These are phyloP conservation scores for Trichoplusia ni DNA, from an alignment of 1,140 invertebrate genomes.

Conservation along the genomic window DNA sequence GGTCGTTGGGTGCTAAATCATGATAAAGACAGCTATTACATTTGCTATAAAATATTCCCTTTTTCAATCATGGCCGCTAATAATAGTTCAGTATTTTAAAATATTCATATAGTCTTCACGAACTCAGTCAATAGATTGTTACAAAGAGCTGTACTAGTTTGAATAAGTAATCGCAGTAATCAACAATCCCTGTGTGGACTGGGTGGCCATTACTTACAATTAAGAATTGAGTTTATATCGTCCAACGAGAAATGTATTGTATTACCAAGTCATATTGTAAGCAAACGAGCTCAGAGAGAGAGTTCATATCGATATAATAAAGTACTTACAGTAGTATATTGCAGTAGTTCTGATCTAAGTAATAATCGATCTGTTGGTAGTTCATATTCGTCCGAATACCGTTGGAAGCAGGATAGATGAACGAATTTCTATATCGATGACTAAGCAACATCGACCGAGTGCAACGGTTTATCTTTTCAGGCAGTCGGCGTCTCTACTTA, in stretches of 20 bases:
- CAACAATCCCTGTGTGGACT: too few species aligned
- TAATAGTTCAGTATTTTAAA: background rate
- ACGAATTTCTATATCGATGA: constrained; percentile 6
- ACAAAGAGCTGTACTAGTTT: background rate
- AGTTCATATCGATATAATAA: too few species aligned
- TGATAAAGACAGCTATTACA: background rate
- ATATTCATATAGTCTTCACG: background rate
- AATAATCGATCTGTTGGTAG: too few species aligned
- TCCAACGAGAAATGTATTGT: too few species aligned
- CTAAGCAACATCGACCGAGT: background rate
- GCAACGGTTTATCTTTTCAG: constrained; percentile 7
- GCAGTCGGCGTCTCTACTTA: constrained; percentile 18
- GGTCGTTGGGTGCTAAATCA: background rate
- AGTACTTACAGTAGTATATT: too few species aligned
- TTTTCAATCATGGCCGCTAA: constrained; percentile 1
- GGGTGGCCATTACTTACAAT: background rate
- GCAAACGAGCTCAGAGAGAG: too few species aligned
- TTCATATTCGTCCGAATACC: too few species aligned
- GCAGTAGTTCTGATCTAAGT: too few species aligned
- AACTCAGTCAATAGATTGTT: background rate
- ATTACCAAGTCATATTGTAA: too few species aligned
- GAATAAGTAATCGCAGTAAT: too few species aligned
- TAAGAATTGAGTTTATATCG: too few species aligned
- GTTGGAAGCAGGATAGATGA: background rate
- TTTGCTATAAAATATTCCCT: background rate